These are phyloP conservation scores for Teleopsis dalmanni DNA, from an alignment of 1,140 invertebrate species.

Conservation along the genomic window DNA sequence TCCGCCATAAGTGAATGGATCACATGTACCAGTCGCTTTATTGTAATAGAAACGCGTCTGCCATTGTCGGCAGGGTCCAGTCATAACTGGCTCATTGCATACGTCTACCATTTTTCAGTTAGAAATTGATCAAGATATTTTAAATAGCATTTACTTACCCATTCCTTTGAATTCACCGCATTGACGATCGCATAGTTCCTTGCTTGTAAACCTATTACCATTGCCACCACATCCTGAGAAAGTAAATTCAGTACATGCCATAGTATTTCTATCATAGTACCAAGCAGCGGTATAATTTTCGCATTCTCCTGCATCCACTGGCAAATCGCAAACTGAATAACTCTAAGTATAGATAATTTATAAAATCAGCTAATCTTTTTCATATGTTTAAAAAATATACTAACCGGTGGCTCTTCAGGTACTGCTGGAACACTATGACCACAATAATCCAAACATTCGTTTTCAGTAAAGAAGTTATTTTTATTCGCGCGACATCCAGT, in stretches of 20 bases:
- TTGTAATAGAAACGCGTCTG: constrained; percentile 65
- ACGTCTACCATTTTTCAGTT: constrained; percentile 47
- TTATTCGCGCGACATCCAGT: constrained; percentile 65
- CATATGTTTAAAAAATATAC: neutral
- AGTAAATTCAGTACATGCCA: constrained; percentile 61
- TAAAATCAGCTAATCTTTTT: neutral
- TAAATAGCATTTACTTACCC: no score
- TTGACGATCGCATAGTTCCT: constrained; percentile 73
- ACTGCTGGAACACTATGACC: constrained; percentile 26
- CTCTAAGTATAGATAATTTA: constrained; percentile 31
- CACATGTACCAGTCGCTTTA: constrained; percentile 48
- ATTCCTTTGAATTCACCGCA: constrained; percentile 65
- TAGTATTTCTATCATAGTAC: constrained; percentile 61
- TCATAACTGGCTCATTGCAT: constrained; percentile 53
- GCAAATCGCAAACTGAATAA: constrained; percentile 49
- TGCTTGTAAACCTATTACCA: constrained; percentile 68
- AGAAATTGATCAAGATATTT: neutral
- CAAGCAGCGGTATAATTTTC: constrained; percentile 56
- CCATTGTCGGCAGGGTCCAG: constrained; percentile 59
- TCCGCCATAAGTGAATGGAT: constrained; percentile 72
- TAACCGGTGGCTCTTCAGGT: constrained; percentile 7
- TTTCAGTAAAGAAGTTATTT: constrained; percentile 75
- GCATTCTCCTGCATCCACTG: constrained; percentile 65
- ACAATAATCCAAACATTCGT: constrained; percentile 78
- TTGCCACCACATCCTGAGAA: constrained; percentile 81